These are phyloP conservation scores for Drosophila tanythrix DNA, from an alignment of 2,888 invertebrate genomes.

Conservation along the genomic window DNA sequence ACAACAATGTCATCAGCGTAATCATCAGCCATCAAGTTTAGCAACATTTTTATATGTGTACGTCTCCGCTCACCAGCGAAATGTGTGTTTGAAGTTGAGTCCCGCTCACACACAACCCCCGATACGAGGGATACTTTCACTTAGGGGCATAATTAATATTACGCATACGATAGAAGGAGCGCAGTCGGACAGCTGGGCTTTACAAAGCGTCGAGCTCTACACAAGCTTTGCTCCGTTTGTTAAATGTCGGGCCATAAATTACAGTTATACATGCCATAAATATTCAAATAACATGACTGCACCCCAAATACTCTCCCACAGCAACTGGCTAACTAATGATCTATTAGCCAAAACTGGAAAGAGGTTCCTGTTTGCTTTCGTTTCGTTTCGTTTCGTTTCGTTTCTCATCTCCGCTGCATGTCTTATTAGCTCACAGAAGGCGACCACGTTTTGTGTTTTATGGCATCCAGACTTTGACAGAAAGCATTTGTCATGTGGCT, in stretches of 20 bases:
- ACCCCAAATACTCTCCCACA: slow-evolving; percentile 56
- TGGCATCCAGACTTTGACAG: slow-evolving; percentile 60
- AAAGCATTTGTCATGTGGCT: slow-evolving; percentile 48
- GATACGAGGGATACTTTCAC: slow-evolving; percentile 4
- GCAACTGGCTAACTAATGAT: slow-evolving; percentile 78
- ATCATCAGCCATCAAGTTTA: slow-evolving; percentile 64
- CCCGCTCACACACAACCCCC: not conserved
- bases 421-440: slow-evolving; percentile 71
- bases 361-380: slow-evolving; percentile 35
- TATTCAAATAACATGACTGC: slow-evolving; percentile 74
- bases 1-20: slow-evolving; percentile 77
- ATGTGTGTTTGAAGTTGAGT: slow-evolving; percentile 46
- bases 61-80: slow-evolving; percentile 14
- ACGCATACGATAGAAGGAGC: slow-evolving; percentile 47
- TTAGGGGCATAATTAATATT: slow-evolving; percentile 62
- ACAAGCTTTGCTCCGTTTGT: slow-evolving; percentile 54
- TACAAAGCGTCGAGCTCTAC: slow-evolving; percentile 26
- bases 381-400: slow-evolving; percentile 2
- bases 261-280: slow-evolving; percentile 82
- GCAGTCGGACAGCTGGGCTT: slow-evolving; percentile 18
- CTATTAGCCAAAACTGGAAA: slow-evolving; percentile 64
- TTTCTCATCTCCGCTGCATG: slow-evolving; percentile 56
- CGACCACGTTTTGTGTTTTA: slow-evolving; percentile 74
- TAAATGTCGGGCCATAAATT: slow-evolving; percentile 83
- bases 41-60: slow-evolving; percentile 35